Base-by-base conservation (phyloP, 2,113 vertebrate genomes). In the Trematocara nigrifrons region DNA sequence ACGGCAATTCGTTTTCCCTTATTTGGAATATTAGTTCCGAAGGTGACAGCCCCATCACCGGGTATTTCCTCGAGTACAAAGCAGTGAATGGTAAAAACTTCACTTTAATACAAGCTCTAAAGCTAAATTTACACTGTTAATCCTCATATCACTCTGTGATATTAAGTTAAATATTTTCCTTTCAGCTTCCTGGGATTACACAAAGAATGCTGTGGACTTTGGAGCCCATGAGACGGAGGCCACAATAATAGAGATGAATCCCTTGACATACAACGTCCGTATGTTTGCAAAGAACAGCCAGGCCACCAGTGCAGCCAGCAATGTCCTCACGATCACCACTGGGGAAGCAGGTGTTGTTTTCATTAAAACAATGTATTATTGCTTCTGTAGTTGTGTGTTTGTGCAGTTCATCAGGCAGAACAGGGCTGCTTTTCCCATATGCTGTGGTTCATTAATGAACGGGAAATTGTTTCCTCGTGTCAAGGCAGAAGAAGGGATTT, bases 1-100 rank as follows among this genome's bases (percentile, higher is more conserved):
- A 18, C 52, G 52, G 71, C 71, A 84, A 87, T 3, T 71, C 54
- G 0, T 69, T 95, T 35, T 91, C 91, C 15, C 82, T 95, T 11
- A 35, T 45, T n/a, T 95, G 95, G 95, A 91, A 49, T 80, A 79
- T 88, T 22, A 89, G 91, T 9, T 91, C 85, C 71, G 66, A 88
- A 79, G 90, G 91, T 18, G 80, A 85, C 79, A 86, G 89, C 80
- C 87, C 92, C 69, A 87, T 94, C 11, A 91, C 87, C 1, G 86
- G 90, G 7, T 95, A 85, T 86, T 79, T 66, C 38, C 87, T 95
- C 40, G 92, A 95, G 86, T 95, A 91, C 40, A 95, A 95, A 95
- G 61, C 56, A 40, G 33, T 64, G 3, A 91, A 92, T 1, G 93
- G 95, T 95, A 81, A 57, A 87, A 83, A n/a, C 15, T 51, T 76